Conservation (phyloP, 1,140 invertebrate species). For the Adoxophyes honmai region DNA sequence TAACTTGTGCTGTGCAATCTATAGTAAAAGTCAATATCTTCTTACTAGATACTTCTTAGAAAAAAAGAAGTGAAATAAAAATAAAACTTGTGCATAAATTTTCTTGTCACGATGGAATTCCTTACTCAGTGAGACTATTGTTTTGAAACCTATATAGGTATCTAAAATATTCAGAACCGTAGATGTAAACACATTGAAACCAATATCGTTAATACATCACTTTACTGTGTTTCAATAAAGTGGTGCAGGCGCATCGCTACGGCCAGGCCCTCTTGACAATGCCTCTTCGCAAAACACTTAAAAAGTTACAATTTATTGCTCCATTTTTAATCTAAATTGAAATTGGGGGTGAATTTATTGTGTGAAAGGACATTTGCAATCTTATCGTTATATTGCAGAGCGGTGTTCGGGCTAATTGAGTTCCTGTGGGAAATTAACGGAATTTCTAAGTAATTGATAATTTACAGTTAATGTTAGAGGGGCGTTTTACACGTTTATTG, state of each 20-base stretch:
- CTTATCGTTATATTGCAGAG: slow-evolving; percentile 49
- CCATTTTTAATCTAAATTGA: slow-evolving; percentile 58
- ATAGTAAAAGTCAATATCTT: no score
- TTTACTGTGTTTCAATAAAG: not conserved
- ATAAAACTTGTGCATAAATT: no score
- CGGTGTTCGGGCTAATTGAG: slow-evolving; percentile 33
- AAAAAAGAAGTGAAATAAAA: no score
- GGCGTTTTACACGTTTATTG: no score
- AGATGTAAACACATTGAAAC: no score
- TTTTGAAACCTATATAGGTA: no score
- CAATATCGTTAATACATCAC: not conserved
- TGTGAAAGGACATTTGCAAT: slow-evolving; percentile 51
- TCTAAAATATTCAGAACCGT: no score
- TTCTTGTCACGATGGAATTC: no score
- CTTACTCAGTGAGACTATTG: no score
- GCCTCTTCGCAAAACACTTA: slow-evolving; percentile 31
- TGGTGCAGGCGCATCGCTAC: not conserved
- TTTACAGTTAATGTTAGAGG: not conserved
- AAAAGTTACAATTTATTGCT: slow-evolving; percentile 39
- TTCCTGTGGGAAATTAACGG: slow-evolving; percentile 43
- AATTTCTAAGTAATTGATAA: not conserved
- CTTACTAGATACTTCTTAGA: no score
- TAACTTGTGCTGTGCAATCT: no score
- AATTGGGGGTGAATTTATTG: slow-evolving; percentile 46
- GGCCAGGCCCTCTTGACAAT: slow-evolving; percentile 17